phyloP scores from a whole-genome alignment of 2,888 invertebrate species.

The Linnaemya vulpina region DNA sequence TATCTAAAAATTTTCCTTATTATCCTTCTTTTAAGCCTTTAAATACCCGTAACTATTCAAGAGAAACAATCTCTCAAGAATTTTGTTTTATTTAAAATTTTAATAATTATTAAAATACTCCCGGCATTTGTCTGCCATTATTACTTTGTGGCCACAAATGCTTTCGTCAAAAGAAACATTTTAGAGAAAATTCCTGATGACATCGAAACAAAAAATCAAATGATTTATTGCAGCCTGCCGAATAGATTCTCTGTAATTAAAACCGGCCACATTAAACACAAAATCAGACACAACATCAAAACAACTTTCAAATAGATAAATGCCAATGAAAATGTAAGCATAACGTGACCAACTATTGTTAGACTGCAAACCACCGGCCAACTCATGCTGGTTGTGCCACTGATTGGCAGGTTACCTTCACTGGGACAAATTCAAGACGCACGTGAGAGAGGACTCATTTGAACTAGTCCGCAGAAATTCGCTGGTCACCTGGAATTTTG shows the following conservation, averaged over 20 bases:
- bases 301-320: background rate
- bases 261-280: background rate
- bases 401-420: no score
- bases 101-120: no score
- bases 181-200: background rate
- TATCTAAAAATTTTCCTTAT: no score
- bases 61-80: background rate
- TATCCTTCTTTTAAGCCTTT: background rate
- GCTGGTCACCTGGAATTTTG: background rate
- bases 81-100: background rate
- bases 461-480: background rate
- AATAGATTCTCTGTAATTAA: background rate
- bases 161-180: background rate
- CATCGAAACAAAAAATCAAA: background rate
- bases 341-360: slow-evolving; percentile 12
- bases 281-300: background rate
- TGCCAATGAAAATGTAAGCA: no score
- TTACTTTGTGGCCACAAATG: slow-evolving; percentile 1
- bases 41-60: background rate
- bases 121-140: background rate
- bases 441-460: no score
- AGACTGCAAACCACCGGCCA: no score
- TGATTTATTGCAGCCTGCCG: background rate
- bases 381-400: no score
- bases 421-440: no score